phyloP scores from a whole-genome alignment of 2,797 vertebrate genomes.

The Champsocephalus gunnari region DNA sequence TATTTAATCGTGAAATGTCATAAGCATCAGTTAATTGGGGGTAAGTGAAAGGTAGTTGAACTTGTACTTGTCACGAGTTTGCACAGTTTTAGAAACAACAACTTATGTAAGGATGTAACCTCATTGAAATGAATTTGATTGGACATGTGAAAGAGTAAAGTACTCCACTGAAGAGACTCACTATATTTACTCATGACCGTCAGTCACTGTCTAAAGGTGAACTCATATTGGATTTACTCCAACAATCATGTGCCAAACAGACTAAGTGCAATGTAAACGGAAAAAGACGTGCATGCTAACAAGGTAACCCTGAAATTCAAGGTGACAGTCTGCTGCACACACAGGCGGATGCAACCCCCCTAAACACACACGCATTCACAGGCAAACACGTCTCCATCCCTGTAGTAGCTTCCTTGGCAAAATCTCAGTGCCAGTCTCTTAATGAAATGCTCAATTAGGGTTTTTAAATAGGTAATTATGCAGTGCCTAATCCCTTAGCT shows the following conservation, averaged over 20 bases:
- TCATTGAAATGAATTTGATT: not conserved
- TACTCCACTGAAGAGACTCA: constrained; percentile 7
- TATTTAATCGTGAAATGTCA: not conserved
- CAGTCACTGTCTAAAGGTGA: constrained; percentile 34
- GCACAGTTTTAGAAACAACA: not conserved
- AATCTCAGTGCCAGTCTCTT: constrained; percentile 83
- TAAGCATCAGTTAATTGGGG: no score
- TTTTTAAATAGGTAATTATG: constrained; percentile 90
- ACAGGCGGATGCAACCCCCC: constrained; percentile 35
- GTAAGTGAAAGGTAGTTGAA: not conserved
- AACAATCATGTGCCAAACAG: constrained; percentile 40
- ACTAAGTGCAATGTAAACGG: constrained; percentile 64
- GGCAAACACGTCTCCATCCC: constrained; percentile 63
- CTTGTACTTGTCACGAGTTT: not conserved
- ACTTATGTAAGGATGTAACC: constrained; percentile 1
- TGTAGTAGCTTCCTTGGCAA: constrained; percentile 78
- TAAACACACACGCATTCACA: constrained; percentile 31
- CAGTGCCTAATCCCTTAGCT: constrained; percentile 83
- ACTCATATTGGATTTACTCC: constrained; percentile 36
- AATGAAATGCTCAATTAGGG: constrained; percentile 89
- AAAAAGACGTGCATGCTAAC: constrained; percentile 57
- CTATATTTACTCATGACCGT: constrained; percentile 8
- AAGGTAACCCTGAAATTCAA: constrained; percentile 73
- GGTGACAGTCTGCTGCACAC: constrained; percentile 67
- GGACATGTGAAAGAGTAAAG: not conserved